These are phyloP conservation scores for Dasysyrphus albostriatus DNA, from an alignment of 2,888 invertebrate genomes.

Conservation along the genomic window DNA sequence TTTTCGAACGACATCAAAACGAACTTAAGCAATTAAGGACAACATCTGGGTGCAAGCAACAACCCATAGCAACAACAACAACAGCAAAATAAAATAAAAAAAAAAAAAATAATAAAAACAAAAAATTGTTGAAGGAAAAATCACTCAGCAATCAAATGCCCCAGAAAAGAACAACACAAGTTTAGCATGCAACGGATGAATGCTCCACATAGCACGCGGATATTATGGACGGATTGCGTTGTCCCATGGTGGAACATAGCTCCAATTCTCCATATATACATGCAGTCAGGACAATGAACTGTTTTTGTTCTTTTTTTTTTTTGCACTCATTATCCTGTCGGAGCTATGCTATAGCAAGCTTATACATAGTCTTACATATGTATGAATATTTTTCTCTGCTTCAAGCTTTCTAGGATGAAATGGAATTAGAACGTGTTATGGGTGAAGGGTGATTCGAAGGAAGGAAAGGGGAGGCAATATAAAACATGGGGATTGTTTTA, in stretches of 20 bases:
- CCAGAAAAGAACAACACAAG: conserved; percentile 72
- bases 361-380: not conserved
- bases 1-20: conserved; percentile 71
- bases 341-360: conserved; percentile 37
- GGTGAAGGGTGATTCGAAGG: conserved; percentile 31
- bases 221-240: conserved; percentile 62
- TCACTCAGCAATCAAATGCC: conserved; percentile 74
- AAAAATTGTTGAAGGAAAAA: conserved; percentile 36
- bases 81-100: conserved; percentile 35
- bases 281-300: conserved; percentile 70
- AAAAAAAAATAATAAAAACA: conserved; percentile 15
- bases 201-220: conserved; percentile 67
- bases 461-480: not conserved
- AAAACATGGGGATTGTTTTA: conserved; percentile 27
- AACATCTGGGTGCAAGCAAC: conserved; percentile 60
- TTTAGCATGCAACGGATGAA: conserved; percentile 72
- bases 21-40: conserved; percentile 74
- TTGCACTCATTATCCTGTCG: conserved; percentile 67
- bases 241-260: conserved; percentile 43
- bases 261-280: conserved; percentile 44
- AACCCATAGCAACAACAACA: conserved; percentile 31
- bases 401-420: conserved; percentile 46
- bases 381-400: conserved; percentile 20
- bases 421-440: conserved; percentile 60
- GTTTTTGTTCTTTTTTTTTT: conserved; percentile 35